These are phyloP conservation scores for Semnornis frantzii DNA, from an alignment of 2,113 vertebrate species.

Conservation along the genomic window DNA sequence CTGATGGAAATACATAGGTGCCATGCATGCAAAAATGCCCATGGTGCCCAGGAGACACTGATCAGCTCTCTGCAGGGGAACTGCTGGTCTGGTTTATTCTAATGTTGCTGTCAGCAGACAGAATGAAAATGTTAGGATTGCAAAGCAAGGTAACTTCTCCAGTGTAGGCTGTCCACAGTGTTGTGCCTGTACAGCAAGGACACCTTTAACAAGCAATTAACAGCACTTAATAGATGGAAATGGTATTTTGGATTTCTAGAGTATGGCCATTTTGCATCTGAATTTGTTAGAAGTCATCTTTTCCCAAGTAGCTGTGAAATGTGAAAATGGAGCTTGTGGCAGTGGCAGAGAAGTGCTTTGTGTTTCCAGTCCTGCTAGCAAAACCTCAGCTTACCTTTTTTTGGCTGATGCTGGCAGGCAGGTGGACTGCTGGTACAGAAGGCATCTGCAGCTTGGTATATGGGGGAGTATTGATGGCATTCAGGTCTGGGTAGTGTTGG, in stretches of 20 bases:
- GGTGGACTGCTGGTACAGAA: not conserved
- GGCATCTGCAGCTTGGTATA: too few relatives aligned
- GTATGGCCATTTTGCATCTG: not conserved
- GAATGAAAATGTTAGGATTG: not conserved
- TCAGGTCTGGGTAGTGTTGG: not conserved
- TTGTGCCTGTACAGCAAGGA: not conserved
- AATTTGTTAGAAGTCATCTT: not conserved
- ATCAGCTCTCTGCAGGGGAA: not conserved
- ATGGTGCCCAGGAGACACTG: not conserved
- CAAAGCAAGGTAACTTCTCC: not conserved
- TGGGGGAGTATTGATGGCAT: rapidly evolving
- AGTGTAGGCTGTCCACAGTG: rapidly evolving
- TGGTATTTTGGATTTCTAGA: not conserved
- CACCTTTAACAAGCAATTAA: not conserved
- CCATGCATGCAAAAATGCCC: not conserved
- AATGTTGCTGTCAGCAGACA: not conserved
- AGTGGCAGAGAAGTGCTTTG: not conserved
- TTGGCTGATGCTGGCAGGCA: not conserved
- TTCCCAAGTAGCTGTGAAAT: not conserved
- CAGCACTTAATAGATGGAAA: not conserved
- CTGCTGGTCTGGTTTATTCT: not conserved
- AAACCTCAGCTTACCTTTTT: not conserved
- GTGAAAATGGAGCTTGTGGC: not conserved
- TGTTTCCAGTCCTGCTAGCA: not conserved
- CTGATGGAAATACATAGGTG: not conserved